Evolutionary conservation across 2,797 vertebrate species (phyloP), one percentile per base, ranked within the genome.

Genomic region (Halcyon chelicuti): DNA sequence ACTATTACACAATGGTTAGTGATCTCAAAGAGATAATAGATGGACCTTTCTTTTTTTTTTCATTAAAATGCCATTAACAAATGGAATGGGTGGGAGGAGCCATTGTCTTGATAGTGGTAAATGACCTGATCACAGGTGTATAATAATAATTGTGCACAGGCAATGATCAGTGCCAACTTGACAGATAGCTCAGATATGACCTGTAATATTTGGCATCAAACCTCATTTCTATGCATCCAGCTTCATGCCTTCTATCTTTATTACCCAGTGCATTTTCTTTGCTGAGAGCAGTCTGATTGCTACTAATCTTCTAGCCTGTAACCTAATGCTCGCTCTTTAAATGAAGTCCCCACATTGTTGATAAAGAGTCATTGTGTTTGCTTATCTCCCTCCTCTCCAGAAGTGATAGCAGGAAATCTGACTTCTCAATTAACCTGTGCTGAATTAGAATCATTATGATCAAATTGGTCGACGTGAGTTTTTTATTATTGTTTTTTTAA

Each of bases 371-470:
- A 82, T 94, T 94, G 95, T 94, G 77, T 66, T 94, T 5, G 29
- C 93, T 95, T 96, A 96, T 96, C 96, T 95, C 60, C 39, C 88
- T 90, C 83, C 90, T 95, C 90, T 95, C 90, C 94, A 92, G 77
- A 90, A 92, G 60, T 76, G 87, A 95, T 94, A 95, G 90, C 79
- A 78, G 85, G 52, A 94, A 97, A 96, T 90, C 94, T 93, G 94
- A 95, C 94, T 94, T 93, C 91, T 94, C 93, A 96, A 94, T 96
- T 96, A 97, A 96, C 96, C 92, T 89, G 71, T 35, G 87, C 80
- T 85, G 90, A 94, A 95, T 96, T 79, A 94, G 89, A 95, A 96
- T 94, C 81, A 88, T 89, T 73, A 49, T 73, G 61, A 95, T 93
- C 93, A 40, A 94, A 93, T 82, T 76, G 84, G 90, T 73, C 8